A percentile compares a stretch with the other conserved stretches of the same genome.
These are phyloP conservation scores for Vireo altiloquus DNA, from an alignment of 2,113 vertebrate genomes.

Conservation along the genomic window DNA sequence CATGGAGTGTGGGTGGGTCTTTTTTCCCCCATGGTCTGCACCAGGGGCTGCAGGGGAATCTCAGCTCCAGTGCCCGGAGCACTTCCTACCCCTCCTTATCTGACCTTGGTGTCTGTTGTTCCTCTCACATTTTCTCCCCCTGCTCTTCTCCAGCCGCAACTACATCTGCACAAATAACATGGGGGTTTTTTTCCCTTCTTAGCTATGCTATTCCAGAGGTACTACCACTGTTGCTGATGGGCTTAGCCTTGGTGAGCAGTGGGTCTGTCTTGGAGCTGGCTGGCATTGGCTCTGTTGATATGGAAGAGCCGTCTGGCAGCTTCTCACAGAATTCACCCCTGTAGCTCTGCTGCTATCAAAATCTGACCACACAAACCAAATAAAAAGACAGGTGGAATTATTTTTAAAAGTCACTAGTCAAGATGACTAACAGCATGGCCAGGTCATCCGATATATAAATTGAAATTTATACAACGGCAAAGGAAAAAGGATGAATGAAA, in stretches of 20 bases:
- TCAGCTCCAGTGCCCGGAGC: neutral
- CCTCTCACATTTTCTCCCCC: neutral
- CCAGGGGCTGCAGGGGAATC: neutral
- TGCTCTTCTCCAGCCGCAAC: fast-evolving
- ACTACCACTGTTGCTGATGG: neutral
- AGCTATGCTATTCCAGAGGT: neutral
- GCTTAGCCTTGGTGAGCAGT: neutral
- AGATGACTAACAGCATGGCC: neutral
- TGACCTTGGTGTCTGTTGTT: neutral
- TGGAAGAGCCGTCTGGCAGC: neutral
- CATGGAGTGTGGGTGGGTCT: neutral
- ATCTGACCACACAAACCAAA: neutral
- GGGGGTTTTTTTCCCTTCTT: fast-evolving
- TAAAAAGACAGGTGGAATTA: neutral
- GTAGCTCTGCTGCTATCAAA: neutral
- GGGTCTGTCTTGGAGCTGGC: neutral
- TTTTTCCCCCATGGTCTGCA: neutral
- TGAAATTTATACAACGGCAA: neutral
- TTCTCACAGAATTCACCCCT: neutral
- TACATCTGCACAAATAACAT: neutral
- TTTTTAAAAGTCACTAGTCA: neutral
- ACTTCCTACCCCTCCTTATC: fast-evolving
- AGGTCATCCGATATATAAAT: neutral
- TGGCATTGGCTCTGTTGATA: neutral
- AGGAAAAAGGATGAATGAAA: neutral